These are phyloP conservation scores for Mobula birostris DNA, from an alignment of 2,113 vertebrate genomes.

Conservation along the genomic window DNA sequence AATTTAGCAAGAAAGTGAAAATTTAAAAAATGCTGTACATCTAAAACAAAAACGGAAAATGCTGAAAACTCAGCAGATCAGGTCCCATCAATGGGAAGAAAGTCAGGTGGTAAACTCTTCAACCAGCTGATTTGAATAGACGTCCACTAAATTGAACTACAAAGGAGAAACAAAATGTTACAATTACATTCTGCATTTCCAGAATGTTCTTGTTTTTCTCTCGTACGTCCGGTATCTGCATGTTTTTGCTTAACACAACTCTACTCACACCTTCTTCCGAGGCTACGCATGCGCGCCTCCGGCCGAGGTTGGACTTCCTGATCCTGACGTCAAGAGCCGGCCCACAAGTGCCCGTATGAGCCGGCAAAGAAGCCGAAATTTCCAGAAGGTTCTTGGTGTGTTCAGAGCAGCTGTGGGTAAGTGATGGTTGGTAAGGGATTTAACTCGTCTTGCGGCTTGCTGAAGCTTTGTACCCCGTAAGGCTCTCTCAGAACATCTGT, in stretches of 20 bases:
- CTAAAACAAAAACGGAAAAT: background rate
- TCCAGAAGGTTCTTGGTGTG: background rate
- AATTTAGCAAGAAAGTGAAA: too few species aligned
- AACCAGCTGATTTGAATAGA: too few species aligned
- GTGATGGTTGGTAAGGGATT: background rate
- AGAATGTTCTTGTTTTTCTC: background rate
- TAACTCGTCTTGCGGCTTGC: too few species aligned
- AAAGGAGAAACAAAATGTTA: too few species aligned
- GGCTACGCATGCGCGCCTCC: background rate
- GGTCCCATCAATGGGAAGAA: background rate
- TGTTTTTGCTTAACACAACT: background rate
- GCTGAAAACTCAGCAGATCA: background rate
- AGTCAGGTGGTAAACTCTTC: background rate
- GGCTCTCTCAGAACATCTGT: too few species aligned
- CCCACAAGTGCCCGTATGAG: background rate
- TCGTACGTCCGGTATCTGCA: background rate
- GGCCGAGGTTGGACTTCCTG: background rate
- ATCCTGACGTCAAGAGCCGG: background rate
- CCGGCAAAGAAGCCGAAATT: conserved; percentile 12
- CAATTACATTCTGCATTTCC: background rate
- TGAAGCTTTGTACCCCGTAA: too few species aligned
- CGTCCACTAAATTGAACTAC: too few species aligned
- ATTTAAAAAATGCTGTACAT: too few species aligned
- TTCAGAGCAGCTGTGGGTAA: background rate
- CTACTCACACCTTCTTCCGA: background rate